These are phyloP conservation scores for Chamaetylas fuelleborni DNA, from an alignment of 2,113 vertebrate species.

Conservation along the genomic window DNA sequence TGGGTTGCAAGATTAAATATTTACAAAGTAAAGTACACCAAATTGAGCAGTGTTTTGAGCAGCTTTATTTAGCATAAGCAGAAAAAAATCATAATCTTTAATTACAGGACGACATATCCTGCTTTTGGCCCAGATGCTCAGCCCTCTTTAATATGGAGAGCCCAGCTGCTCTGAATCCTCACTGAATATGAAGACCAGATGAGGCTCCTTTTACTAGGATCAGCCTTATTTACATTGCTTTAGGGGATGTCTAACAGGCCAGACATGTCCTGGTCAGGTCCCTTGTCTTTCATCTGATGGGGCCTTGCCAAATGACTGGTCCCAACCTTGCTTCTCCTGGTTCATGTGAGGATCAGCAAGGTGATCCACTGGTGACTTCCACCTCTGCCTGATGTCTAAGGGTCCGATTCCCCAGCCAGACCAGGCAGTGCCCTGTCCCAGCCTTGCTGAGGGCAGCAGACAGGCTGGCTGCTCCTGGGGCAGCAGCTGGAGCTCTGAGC, in stretches of 20 bases:
- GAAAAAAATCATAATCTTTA: neutral
- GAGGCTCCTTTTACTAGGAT: neutral
- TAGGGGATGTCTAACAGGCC: neutral
- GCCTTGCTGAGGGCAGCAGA: neutral
- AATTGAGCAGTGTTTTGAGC: neutral
- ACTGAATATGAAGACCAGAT: neutral
- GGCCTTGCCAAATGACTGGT: accelerated
- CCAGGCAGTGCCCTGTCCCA: neutral
- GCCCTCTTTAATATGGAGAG: neutral
- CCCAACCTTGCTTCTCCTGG: neutral
- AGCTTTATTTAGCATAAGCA: neutral
- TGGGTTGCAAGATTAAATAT: neutral
- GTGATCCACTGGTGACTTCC: neutral
- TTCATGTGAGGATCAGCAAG: accelerated
- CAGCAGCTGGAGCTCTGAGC: neutral
- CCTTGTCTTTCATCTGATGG: accelerated
- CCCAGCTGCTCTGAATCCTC: neutral
- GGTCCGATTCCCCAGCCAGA: neutral
- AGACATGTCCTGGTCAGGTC: neutral
- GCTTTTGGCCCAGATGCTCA: neutral
- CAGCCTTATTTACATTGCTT: neutral
- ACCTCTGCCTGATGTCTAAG: neutral
- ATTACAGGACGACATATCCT: accelerated
- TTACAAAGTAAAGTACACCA: neutral
- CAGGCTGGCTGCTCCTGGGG: neutral